Base-by-base conservation (phyloP, 2,888 invertebrate species). In the Drosophila neoperkinsi region DNA sequence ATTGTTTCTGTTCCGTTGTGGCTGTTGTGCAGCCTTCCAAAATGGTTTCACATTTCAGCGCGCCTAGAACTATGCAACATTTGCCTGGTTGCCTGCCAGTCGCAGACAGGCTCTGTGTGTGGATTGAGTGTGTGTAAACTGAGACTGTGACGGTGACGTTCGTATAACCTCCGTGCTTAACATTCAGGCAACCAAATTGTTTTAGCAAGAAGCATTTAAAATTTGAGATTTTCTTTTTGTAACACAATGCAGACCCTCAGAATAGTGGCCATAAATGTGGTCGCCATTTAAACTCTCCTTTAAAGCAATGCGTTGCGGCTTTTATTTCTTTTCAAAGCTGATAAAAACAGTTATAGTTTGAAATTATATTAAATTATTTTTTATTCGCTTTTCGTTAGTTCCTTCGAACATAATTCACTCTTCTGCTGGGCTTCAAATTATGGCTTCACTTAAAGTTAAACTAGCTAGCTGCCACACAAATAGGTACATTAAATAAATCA, bases 1-100 rank as follows among this genome's bases (percentile, higher is more conserved):
- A 71, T 81, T 85, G 65, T 46, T 57, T 25, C 49, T 36, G 25
- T 78, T 31, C 58, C 62, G 57, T 66, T 64, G 57, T 64, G 41
- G 31, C 16, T 61, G 60, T 50, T 61, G 41, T 59, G 61, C 56
- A 43, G 41, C 56, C 70, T 64, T 49, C 51, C 65, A 68, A 74
- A 83, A 81, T 77, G 81, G 81, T 87, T 87, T 89, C 81, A 89
- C 82, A 87, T 84, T 84, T 89, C 86, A 87, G 79, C 84, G 87
- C 87, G 89, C 84, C 74, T 69, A 80, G 65, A 85, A 83, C 77
- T 81, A 77, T 84, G 81, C 74, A 77, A 72, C 77, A 72, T 77
- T 75, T 57, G 46, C 53, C 51, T 71, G 70, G 81, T 71, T 80
- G 81, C 80, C 74, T 77, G 77, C 74, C 80, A 76, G 68, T 64